These are phyloP conservation scores for Harpagifer antarcticus DNA, from an alignment of 2,797 vertebrate genomes.

Conservation along the genomic window DNA sequence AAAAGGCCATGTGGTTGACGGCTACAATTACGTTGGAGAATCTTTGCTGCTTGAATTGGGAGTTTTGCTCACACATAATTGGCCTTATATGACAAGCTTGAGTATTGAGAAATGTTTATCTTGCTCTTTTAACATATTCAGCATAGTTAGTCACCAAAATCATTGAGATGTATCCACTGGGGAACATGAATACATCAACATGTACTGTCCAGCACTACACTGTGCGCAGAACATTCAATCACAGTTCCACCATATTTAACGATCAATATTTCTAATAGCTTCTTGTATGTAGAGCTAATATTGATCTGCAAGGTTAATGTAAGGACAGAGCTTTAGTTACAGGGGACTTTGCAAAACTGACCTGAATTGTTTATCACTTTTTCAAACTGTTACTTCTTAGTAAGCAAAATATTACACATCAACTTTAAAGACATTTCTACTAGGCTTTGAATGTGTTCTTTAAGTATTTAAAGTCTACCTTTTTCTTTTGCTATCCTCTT, in stretches of 20 bases:
- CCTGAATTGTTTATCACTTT: slow-evolving; percentile 16
- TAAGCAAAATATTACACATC: slow-evolving; percentile 49
- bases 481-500: slow-evolving; percentile 35
- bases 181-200: too few relatives aligned
- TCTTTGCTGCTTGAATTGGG: slow-evolving; percentile 31
- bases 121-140: slow-evolving; percentile 15
- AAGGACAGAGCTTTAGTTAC: slow-evolving; percentile 33
- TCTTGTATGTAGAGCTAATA: slow-evolving; percentile 4
- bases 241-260: background rate
- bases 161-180: background rate
- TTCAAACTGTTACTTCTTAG: slow-evolving; percentile 18
- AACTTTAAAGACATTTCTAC: slow-evolving; percentile 45
- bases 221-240: background rate
- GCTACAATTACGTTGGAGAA: slow-evolving; percentile 24
- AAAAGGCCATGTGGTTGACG: slow-evolving; percentile 34
- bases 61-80: slow-evolving; percentile 34
- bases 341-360: slow-evolving; percentile 31
- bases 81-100: slow-evolving; percentile 27
- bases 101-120: slow-evolving; percentile 21
- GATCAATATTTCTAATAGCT: slow-evolving; percentile 1
- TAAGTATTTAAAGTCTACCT: slow-evolving; percentile 52
- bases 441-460: slow-evolving; percentile 51
- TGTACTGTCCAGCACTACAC: too few relatives aligned
- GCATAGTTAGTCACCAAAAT: slow-evolving; percentile 1
- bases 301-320: slow-evolving; percentile 10